Base-by-base conservation (phyloP, 2,113 vertebrate genomes). In the Spermophilus dauricus region DNA sequence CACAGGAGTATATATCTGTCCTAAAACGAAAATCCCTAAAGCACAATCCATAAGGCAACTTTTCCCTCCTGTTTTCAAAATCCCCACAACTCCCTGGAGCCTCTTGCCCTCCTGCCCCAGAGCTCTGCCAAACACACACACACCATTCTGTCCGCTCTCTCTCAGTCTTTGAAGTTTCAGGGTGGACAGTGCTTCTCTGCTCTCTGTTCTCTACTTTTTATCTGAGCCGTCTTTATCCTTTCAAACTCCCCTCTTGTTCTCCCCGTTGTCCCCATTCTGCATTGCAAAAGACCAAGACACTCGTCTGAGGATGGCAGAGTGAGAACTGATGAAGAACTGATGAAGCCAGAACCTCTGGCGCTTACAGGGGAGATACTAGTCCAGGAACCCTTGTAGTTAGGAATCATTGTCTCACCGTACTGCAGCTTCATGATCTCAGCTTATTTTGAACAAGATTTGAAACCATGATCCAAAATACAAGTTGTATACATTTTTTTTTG, bases 41-140 rank as follows among this genome's bases (percentile, higher is more conserved):
- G 20, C 63, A n/a, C 16, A n/a, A 82, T 94, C 89, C 73, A 87
- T 24, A 91, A 72, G 26, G 89, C 65, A 42, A 28, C 30, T 72
- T 63, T 92, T 85, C 37, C 72, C 28, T 95, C 63, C 48, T 61
- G 34, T 69, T 89, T 69, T 89, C 61, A 81, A 65, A 91, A 91
- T 72, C 75, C 24, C 87, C 37, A 69, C 28, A 39, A 13, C 9
- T 92, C 65, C 32, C 78, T 3, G 0, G 32, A 65, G 13, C 53
- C 53, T 77, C 58, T 67, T 6, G 1, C n/a, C 80, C 17, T 95
- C 67, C 58, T 81, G 45, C 30, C 56, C 76, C 75, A 65, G 73
- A 96, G 73, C 48, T 76, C 67, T 91, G 48, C 73, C 22, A 22
- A 10, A 89, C 34, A 34, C n/a, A 11, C 13, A 32, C 58, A 6